Percentiles rank a stretch among this genome's conserved stretches.
Evolutionary conservation across 2,113 vertebrate genomes (phyloP).

Genomic region (Sterna hirundo): DNA sequence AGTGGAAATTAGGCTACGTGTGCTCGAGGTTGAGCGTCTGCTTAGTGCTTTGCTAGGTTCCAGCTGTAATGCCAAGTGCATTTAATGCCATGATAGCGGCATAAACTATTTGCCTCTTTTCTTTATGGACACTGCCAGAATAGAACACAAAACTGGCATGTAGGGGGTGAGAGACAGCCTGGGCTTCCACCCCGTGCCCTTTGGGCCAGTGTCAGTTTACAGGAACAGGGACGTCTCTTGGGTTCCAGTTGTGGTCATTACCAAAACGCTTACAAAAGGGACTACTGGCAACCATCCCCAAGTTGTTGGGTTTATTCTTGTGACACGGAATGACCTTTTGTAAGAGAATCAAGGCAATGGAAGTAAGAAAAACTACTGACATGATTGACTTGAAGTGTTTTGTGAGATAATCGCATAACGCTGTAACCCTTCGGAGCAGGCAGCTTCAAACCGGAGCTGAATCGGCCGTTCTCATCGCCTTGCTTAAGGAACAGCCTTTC

Average conservation of each 20-base stretch:
- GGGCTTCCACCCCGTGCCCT: neutral
- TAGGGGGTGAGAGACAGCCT: neutral
- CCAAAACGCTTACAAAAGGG: neutral
- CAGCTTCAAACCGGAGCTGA: neutral
- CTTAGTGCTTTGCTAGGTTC: neutral
- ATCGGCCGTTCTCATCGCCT: neutral
- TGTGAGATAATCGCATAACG: neutral
- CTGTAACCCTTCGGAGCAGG: neutral
- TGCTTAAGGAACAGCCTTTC: neutral
- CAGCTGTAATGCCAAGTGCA: neutral
- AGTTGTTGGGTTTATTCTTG: neutral
- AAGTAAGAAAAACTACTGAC: neutral
- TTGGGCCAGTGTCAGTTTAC: neutral
- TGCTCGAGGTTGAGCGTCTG: neutral
- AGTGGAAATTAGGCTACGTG: rapidly evolving
- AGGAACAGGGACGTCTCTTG: neutral
- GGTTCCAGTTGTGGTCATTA: neutral
- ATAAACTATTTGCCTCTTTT: neutral
- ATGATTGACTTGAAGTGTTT: neutral
- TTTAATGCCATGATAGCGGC: neutral
- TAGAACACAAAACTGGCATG: neutral
- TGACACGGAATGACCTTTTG: neutral
- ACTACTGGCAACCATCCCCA: neutral
- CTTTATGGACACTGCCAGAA: neutral
- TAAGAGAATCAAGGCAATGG: neutral